Percentiles rank a stretch among this genome's conserved stretches.
These are phyloP conservation scores for Bufotes viridis DNA, from an alignment of 2,797 vertebrate species.

Conservation along the genomic window DNA sequence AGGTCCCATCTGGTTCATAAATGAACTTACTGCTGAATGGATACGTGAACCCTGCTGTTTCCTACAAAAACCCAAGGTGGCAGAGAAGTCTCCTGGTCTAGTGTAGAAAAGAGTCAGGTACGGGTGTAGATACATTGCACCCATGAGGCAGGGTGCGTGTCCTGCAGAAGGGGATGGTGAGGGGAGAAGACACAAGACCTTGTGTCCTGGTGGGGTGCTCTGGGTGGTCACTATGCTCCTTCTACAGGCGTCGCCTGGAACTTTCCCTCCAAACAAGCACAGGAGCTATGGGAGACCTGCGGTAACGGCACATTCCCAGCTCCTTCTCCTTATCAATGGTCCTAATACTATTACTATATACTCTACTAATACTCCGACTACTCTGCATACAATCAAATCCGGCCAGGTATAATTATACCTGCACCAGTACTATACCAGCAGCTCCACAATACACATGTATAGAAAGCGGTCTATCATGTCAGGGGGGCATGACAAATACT, in stretches of 20 bases:
- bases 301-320: neutral
- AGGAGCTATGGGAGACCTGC: neutral
- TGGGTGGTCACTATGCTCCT: slow-evolving; percentile 64
- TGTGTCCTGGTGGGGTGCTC: neutral
- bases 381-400: neutral
- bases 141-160: neutral
- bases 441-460: neutral
- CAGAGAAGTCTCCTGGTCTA: too few species aligned
- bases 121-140: too few species aligned
- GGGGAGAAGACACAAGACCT: slow-evolving; percentile 20
- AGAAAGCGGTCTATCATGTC: too few species aligned
- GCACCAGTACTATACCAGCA: neutral
- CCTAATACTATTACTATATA: too few species aligned
- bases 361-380: neutral
- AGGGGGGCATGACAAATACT: neutral
- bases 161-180: slow-evolving; percentile 4
- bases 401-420: neutral
- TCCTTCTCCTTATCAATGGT: neutral
- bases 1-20: too few species aligned
- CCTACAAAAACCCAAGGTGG: too few species aligned
- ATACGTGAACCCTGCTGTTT: too few species aligned
- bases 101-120: too few species aligned
- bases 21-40: too few species aligned
- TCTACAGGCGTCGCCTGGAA: slow-evolving; percentile 67
- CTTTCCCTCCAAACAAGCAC: slow-evolving; percentile 64